Evolutionary conservation across 2,888 invertebrate species (phyloP).

Genomic region (Ormyrus pomaceus): DNA sequence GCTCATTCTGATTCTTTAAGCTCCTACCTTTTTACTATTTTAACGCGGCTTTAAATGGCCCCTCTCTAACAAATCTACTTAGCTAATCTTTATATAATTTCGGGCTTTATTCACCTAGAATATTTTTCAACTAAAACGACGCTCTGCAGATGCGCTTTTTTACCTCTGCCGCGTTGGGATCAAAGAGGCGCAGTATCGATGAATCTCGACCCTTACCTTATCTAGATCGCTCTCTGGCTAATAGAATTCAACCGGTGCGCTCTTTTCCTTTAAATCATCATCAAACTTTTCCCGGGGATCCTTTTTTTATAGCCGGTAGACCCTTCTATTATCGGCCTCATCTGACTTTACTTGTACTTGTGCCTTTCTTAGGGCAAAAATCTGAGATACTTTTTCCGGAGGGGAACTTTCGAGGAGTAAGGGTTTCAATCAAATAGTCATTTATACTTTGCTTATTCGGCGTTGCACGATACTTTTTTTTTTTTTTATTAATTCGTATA

Average conservation of each 20-base stretch:
- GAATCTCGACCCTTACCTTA: slow-evolving; percentile 17
- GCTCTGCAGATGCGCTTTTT: slow-evolving; percentile 40
- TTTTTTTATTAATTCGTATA: slow-evolving; percentile 66
- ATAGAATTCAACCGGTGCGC: slow-evolving; percentile 16
- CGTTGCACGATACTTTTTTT: slow-evolving; percentile 44
- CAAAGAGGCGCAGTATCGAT: slow-evolving; percentile 4
- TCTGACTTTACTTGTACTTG: no score
- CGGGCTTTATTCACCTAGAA: no score
- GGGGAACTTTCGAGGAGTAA: background rate
- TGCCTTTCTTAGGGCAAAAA: no score
- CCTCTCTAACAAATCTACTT: slow-evolving; percentile 24
- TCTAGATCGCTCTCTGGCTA: slow-evolving; percentile 23
- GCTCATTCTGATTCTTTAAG: slow-evolving; percentile 41
- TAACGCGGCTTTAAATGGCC: slow-evolving; percentile 40
- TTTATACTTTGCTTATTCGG: slow-evolving; percentile 38
- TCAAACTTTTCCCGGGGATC: background rate
- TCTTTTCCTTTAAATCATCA: background rate
- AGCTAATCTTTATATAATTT: slow-evolving; percentile 26
- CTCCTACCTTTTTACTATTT: slow-evolving; percentile 26
- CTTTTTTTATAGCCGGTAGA: no score
- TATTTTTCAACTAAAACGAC: no score
- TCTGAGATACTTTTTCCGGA: background rate
- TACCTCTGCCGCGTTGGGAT: slow-evolving; percentile 12
- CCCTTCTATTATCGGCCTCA: no score
- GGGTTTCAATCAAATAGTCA: slow-evolving; percentile 10